phyloP scores from a whole-genome alignment of 1,140 invertebrate genomes.

The Asobara japonica region DNA sequence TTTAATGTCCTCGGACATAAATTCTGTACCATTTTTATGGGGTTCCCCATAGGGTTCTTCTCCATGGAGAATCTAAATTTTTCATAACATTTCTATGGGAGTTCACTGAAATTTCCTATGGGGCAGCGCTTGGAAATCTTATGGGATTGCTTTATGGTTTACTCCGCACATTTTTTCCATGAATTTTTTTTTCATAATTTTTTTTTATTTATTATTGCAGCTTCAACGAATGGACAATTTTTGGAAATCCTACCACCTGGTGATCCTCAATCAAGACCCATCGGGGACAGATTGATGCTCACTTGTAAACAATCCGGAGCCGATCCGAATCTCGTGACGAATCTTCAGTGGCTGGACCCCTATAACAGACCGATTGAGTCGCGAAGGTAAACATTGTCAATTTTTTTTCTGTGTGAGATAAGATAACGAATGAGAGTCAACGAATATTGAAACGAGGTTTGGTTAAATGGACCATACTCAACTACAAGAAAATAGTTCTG shows the following conservation, averaged over 20 bases:
- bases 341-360: slow-evolving; percentile 79
- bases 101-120: slow-evolving; percentile 6
- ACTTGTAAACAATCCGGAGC: slow-evolving; percentile 75
- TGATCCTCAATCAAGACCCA: slow-evolving; percentile 72
- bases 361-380: slow-evolving; percentile 72
- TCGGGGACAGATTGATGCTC: slow-evolving; percentile 75
- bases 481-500: no score
- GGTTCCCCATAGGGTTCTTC: no score
- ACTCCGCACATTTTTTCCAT: no score
- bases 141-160: no score
- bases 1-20: no score
- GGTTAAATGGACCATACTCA: no score
- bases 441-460: background rate
- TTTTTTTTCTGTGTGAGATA: background rate
- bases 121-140: no score
- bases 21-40: no score
- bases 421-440: background rate
- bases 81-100: no score
- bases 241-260: slow-evolving; percentile 76
- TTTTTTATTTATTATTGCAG: slow-evolving; percentile 57
- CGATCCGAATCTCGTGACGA: slow-evolving; percentile 70
- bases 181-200: background rate
- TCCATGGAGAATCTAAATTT: no score
- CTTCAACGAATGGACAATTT: slow-evolving; percentile 34
- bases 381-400: slow-evolving; percentile 66